phyloP scores from a whole-genome alignment of 2,797 vertebrate genomes.

The Bradypodion ventrale region DNA sequence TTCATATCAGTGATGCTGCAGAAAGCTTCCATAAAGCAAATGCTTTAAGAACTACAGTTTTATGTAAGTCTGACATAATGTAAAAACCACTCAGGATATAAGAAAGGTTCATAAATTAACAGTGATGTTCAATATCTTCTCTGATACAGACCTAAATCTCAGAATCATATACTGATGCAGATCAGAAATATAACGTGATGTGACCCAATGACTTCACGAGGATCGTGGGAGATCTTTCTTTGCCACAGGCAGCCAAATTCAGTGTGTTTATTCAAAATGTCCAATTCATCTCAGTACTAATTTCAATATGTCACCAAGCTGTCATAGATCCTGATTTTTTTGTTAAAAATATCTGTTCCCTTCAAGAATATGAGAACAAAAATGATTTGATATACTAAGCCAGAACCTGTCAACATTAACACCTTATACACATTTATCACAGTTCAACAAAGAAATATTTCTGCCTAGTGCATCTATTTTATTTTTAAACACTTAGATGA shows the following conservation, averaged over 20 bases:
- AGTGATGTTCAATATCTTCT: background rate
- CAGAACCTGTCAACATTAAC: constrained; percentile 34
- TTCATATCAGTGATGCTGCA: background rate
- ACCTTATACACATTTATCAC: constrained; percentile 23
- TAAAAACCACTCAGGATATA: too few relatives aligned
- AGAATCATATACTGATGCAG: background rate
- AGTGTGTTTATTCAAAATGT: constrained; percentile 16
- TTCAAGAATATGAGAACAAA: constrained; percentile 28
- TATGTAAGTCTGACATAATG: too few relatives aligned
- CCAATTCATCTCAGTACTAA: constrained; percentile 10
- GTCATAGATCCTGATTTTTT: constrained; percentile 3
- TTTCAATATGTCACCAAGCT: constrained; percentile 21
- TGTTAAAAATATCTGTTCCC: constrained; percentile 36
- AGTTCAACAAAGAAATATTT: constrained; percentile 14
- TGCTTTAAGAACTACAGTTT: too few relatives aligned
- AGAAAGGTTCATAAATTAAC: background rate
- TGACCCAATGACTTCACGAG: background rate
- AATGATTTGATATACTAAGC: constrained; percentile 18
- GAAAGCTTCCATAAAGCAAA: background rate
- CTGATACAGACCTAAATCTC: background rate
- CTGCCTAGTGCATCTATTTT: background rate
- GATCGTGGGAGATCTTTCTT: background rate
- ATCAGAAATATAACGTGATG: background rate
- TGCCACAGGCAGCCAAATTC: constrained; percentile 1
- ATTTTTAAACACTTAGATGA: background rate